Base-by-base conservation (phyloP, 1,140 invertebrate species). In the Chionoecetes opilio region DNA sequence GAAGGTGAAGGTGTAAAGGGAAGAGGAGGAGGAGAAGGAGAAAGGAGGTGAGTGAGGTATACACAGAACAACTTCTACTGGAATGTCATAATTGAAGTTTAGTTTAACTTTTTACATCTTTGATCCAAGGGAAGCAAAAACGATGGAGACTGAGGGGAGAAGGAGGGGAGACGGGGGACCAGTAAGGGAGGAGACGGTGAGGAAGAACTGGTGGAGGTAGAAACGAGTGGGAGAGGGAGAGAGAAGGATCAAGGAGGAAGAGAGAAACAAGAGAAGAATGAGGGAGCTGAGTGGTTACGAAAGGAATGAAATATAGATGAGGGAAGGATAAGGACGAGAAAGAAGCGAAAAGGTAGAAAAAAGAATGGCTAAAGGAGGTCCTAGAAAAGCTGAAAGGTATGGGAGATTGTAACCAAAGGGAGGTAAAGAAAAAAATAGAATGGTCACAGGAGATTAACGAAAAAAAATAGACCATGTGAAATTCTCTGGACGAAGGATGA, bases 1-100 rank as follows among this genome's bases (percentile, higher is more conserved):
- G 63, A 26, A 75, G n/a, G 63, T n/a, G 8, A n/a, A 75, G 26
- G 63, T 21, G 21, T 17, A 75, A 0, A 17, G 31, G 34, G 32
- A 41, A 17, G 35, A 29, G 87, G 35, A 26, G 35, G 32, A 38
- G 21, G 87, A 41, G 29, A 3, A 38, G 84, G 84, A 86, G 84
- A 9, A 26, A 29, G 84, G 63, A 21, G 63, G 63, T 8, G 14
- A 14, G 14, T 14, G 63, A 75, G 26, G 63, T 75, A 75, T 75
- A 75, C 21, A 75, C 11, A n/a, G 63, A 75, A n/a, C 0, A 75
- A 75, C 63, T 75, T 75, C n/a, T 75, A n/a, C 26, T 3, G 35
- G 87, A 88, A 88, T 41, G 87, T 17, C 41, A 37, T 88, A 88
- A 88, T 88, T 88, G 87, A 41, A 41, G 87, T 88, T 32, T 35